These are phyloP conservation scores for Paragorgia papillata DNA, from an alignment of 92 coral and sea anemone species.

Conservation along the genomic window DNA sequence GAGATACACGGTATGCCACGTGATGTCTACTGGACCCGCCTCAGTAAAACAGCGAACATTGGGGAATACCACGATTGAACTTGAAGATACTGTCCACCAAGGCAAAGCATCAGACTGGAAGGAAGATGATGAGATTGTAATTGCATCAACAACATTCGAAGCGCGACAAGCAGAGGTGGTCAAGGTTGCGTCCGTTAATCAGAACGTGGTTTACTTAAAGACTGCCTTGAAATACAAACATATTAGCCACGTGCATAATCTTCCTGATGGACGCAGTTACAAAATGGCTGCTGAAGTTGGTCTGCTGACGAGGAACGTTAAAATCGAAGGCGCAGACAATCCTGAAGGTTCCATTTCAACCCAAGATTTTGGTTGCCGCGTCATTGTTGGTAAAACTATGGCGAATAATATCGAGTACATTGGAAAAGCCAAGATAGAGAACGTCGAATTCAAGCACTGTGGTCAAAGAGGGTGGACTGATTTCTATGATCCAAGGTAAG, in stretches of 20 bases:
- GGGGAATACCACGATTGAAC: slow-evolving; percentile 60
- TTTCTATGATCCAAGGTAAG: slow-evolving; percentile 74
- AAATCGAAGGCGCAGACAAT: slow-evolving; percentile 89
- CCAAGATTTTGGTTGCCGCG: slow-evolving; percentile 83
- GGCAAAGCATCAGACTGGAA: slow-evolving; percentile 73
- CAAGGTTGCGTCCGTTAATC: slow-evolving; percentile 52
- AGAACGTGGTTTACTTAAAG: slow-evolving; percentile 59
- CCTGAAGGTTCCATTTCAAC: slow-evolving; percentile 61
- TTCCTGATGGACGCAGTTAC: slow-evolving; percentile 60
- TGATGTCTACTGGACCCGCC: slow-evolving; percentile 87
- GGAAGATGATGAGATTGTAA: slow-evolving; percentile 73
- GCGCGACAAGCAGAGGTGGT: slow-evolving; percentile 75
- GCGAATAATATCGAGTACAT: slow-evolving; percentile 40
- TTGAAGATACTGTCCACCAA: slow-evolving; percentile 25
- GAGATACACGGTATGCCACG: slow-evolving; percentile 78
- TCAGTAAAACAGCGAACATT: slow-evolving; percentile 61
- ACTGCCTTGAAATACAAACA: slow-evolving; percentile 69
- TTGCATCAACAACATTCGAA: slow-evolving; percentile 79
- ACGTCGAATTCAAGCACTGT: slow-evolving; percentile 84
- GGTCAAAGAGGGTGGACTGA: slow-evolving; percentile 89
- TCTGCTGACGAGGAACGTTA: slow-evolving; percentile 84
- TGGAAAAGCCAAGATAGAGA: slow-evolving; percentile 75
- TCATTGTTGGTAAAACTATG: slow-evolving; percentile 66
- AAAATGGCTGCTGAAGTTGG: slow-evolving; percentile 84
- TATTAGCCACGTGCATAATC: slow-evolving; percentile 48